Evolutionary conservation across 2,113 vertebrate species (phyloP).

Genomic region (Lophura nycthemera): DNA sequence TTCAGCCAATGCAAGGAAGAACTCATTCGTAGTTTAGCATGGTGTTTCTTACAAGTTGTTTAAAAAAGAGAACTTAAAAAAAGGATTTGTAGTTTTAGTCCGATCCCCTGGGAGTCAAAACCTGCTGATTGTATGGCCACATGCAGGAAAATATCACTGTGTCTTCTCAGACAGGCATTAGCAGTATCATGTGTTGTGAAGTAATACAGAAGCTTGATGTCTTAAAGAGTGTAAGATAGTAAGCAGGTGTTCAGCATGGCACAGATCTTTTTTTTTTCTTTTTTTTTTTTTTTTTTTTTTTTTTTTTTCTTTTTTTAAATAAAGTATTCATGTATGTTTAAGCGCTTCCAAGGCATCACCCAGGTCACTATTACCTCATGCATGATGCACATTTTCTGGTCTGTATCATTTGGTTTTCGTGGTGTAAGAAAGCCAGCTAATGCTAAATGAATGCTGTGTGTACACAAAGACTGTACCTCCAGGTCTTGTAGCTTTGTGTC

Average conservation of each 20-base stretch:
- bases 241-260: neutral
- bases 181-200: neutral
- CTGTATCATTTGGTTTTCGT: constrained; percentile 36
- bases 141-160: neutral
- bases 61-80: neutral
- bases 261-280: neutral
- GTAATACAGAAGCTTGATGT: neutral
- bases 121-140: neutral
- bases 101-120: neutral
- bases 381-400: constrained; percentile 73
- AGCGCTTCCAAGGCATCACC: constrained; percentile 40
- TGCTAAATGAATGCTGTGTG: neutral
- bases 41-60: neutral
- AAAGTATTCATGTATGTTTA: constrained; percentile 39
- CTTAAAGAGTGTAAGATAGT: neutral
- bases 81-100: neutral
- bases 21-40: neutral
- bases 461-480: neutral
- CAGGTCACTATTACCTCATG: constrained; percentile 48
- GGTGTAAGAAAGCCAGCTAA: constrained; percentile 24
- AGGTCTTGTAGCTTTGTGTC: constrained; percentile 53
- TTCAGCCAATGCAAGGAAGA: neutral
- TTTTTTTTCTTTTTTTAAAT: constrained; percentile 2
- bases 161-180: neutral
- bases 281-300: neutral